Evolutionary conservation across 1,140 invertebrate species (phyloP), one percentile per base, ranked within the genome.

Genomic region (Daktulosphaira vitifoliae): DNA sequence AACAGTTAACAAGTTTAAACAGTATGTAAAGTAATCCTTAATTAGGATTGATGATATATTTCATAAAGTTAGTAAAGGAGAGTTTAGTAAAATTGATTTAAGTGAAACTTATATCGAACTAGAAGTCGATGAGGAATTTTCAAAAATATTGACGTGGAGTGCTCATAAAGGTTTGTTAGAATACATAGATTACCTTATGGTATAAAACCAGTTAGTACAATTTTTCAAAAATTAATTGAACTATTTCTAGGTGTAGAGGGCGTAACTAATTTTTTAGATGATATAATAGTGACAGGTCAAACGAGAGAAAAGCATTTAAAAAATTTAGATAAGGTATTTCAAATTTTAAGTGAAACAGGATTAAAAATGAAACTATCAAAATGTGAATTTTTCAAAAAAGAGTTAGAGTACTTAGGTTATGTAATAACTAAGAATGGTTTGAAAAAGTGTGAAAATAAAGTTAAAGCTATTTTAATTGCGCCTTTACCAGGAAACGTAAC

Each of bases 181-280:
- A 68, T 72, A 23, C 72, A 74, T 48, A 48, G 72, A 23, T 54
- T 72, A 15, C 69, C 69, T 66, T 72, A 72, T 54, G 71, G 72
- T 37, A 66, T 71, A 1, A 69, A 70, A 65, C 46, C 66, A 4
- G 71, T 69, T 16, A 71, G 71, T 44, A 65, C 23, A 7, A 46
- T 66, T 6, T 74, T 68, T 67, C 72, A 74, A 68, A 49, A 66
- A 52, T 70, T 70, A 65, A 72, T 74, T 68, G 71, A 73, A 29
- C 26, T 54, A 0, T 46, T 67, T 20, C 22, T 37, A 37, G 54
- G 38, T 6, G 25, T 65, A n/a, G 2, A 29, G 18, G 33, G 37
- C 26, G 48, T 64, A 22, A 15, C n/a, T 9, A 39, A 26, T 38
- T 67, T 67, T 33, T 67, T 64, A 49, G 53, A 66, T 66, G 53